Evolutionary conservation across 2,113 vertebrate genomes (phyloP).

Genomic region (Rhinoptilus africanus): DNA sequence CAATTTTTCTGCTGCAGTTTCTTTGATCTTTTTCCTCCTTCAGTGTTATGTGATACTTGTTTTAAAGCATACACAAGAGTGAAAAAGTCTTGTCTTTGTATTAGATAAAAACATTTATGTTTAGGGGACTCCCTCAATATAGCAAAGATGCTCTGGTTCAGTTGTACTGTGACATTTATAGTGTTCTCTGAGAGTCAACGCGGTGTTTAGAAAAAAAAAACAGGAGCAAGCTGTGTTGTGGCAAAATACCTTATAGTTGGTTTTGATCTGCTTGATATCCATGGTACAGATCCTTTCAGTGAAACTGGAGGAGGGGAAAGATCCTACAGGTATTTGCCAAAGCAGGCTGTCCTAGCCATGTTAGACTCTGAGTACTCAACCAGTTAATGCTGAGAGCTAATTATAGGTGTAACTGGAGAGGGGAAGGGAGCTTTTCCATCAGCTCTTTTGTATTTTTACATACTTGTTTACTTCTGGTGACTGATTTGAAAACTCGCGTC

Average conservation of each 20-base stretch:
- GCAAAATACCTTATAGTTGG: neutral
- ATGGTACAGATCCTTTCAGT: neutral
- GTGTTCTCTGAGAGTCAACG: neutral
- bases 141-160: neutral
- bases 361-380: neutral
- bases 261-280: neutral
- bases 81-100: neutral
- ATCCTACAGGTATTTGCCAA: neutral
- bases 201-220: neutral
- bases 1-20: neutral
- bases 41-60: neutral
- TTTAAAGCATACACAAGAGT: neutral
- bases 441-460: neutral
- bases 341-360: neutral
- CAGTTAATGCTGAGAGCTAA: neutral
- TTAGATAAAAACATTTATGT: neutral
- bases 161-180: neutral
- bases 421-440: neutral
- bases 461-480: neutral
- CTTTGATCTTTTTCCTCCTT: neutral
- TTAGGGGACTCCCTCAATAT: neutral
- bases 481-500: neutral
- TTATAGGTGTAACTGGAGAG: conserved; percentile 1
- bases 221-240: neutral
- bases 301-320: neutral